These are phyloP conservation scores for Scaptomyza reducta DNA, from an alignment of 2,888 invertebrate species.

Conservation along the genomic window DNA sequence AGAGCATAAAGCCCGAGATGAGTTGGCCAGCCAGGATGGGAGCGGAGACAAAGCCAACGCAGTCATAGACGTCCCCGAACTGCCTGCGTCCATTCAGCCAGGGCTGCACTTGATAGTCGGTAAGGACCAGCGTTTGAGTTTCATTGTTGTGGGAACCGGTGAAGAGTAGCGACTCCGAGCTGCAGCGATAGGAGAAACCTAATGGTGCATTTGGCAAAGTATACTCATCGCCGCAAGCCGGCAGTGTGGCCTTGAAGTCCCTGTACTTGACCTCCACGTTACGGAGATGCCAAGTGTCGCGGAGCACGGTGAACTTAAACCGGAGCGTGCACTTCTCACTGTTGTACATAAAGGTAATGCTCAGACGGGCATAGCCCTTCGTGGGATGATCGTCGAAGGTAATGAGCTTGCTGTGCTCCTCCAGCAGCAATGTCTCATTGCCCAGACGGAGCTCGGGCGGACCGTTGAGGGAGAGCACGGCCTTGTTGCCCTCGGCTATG, in stretches of 20 bases:
- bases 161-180: conserved; percentile 85
- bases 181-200: conserved; percentile 86
- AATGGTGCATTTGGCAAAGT: conserved; percentile 85
- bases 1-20: conserved; percentile 89
- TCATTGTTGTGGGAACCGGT: conserved; percentile 84
- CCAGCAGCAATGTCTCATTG: conserved; percentile 65
- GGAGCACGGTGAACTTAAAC: conserved; percentile 86
- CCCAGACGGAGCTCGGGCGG: conserved; percentile 85
- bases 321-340: conserved; percentile 85
- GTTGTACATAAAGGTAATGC: conserved; percentile 77
- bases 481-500: conserved; percentile 85
- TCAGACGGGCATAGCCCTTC: conserved; percentile 78
- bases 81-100: conserved; percentile 85
- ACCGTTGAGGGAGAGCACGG: conserved; percentile 85
- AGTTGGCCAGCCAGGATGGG: conserved; percentile 97
- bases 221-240: conserved; percentile 74
- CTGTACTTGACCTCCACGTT: conserved; percentile 86
- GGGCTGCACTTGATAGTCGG: conserved; percentile 86
- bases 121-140: conserved; percentile 82
- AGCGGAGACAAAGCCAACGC: conserved; percentile 94
- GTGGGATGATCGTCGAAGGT: conserved; percentile 80
- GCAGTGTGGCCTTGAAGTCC: conserved; percentile 65
- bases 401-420: conserved; percentile 76
- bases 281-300: conserved; percentile 86
- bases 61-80: conserved; percentile 93